These are phyloP conservation scores for Meda fulgida DNA, from an alignment of 2,797 vertebrate species.

Conservation along the genomic window DNA sequence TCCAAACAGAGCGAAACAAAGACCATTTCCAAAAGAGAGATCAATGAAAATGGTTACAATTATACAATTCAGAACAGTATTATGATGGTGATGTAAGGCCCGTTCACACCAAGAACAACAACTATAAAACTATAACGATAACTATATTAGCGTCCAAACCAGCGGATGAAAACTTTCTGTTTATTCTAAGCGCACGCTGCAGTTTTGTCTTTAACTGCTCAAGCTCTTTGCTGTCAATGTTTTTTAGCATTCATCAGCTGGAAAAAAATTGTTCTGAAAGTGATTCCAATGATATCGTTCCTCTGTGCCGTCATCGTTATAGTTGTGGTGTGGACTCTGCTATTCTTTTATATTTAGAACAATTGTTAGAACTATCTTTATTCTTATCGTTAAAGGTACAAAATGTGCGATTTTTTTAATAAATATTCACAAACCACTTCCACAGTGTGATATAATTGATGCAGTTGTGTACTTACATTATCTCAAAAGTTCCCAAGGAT, in stretches of 20 bases:
- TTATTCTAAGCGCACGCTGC: neutral
- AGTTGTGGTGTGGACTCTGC: neutral
- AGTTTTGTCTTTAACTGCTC: neutral
- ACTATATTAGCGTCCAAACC: too few species aligned
- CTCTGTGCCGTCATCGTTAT: neutral
- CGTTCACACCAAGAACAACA: neutral
- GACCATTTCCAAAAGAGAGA: neutral
- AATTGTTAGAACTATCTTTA: neutral
- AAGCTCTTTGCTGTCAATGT: neutral
- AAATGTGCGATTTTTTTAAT: too few species aligned
- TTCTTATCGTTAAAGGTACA: neutral
- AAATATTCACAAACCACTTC: too few species aligned
- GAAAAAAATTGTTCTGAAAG: neutral
- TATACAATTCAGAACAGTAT: conserved; percentile 4
- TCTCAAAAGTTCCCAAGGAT: too few species aligned
- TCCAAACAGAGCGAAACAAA: neutral
- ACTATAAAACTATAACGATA: neutral
- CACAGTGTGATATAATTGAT: too few species aligned
- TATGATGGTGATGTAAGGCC: neutral
- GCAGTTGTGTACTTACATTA: too few species aligned
- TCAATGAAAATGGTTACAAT: neutral
- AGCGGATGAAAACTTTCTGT: neutral
- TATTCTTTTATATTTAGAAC: neutral
- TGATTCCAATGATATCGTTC: neutral
- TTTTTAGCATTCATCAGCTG: neutral